phyloP scores from a whole-genome alignment of 2,797 vertebrate species.

The Pampus argenteus region DNA sequence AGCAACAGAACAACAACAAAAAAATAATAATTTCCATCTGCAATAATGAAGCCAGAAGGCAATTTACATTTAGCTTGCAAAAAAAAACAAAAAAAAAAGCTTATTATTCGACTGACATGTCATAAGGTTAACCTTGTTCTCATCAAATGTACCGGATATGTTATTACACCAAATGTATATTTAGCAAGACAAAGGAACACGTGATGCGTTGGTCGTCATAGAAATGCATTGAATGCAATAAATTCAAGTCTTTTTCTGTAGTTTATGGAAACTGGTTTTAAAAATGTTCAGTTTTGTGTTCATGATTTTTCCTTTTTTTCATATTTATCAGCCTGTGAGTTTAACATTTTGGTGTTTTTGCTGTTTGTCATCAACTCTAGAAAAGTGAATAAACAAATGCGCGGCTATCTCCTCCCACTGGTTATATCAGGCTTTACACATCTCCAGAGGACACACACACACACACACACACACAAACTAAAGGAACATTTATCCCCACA shows the following conservation, averaged over 20 bases:
- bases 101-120: constrained; percentile 25
- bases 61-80: constrained; percentile 32
- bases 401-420: constrained; percentile 26
- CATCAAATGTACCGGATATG: constrained; percentile 17
- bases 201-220: no score
- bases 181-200: no score
- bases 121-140: constrained; percentile 11
- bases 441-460: constrained; percentile 49
- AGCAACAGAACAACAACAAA: constrained; percentile 38
- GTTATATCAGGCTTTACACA: constrained; percentile 37
- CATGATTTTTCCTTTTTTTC: not conserved
- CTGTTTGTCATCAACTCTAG: constrained; percentile 9
- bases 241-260: not conserved
- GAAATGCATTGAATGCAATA: no score
- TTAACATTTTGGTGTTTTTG: not conserved
- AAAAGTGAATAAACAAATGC: constrained; percentile 35
- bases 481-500: constrained; percentile 57
- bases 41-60: constrained; percentile 36
- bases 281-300: not conserved
- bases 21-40: constrained; percentile 44
- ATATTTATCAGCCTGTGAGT: constrained; percentile 9
- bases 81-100: constrained; percentile 20
- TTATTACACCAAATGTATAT: not conserved
- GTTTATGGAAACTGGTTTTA: not conserved
- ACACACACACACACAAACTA: constrained; percentile 37